A percentile compares a stretch with the other conserved stretches of the same genome.
Conservation (phyloP, 2,888 invertebrate genomes). For the Thymelicus sylvestris region DNA sequence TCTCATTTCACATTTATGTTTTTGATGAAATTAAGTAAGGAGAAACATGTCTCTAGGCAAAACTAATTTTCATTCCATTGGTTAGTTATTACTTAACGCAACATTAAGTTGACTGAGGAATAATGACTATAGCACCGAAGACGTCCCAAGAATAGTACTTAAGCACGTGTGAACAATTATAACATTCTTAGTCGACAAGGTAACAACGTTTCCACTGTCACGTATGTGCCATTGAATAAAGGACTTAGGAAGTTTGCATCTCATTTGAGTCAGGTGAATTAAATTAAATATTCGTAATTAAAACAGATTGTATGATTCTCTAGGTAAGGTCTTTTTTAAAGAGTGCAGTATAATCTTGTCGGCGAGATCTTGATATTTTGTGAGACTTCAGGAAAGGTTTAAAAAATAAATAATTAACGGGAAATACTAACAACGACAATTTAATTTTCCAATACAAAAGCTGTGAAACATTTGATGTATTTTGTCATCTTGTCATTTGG, state of each 20-base stretch:
- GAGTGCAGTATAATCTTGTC: too few species aligned
- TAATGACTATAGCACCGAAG: not conserved
- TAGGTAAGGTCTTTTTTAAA: not conserved
- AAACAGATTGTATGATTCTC: not conserved
- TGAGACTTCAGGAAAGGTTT: too few species aligned
- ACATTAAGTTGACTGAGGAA: not conserved
- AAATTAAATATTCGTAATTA: not conserved
- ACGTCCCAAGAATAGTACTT: constrained; percentile 13
- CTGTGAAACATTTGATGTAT: too few species aligned
- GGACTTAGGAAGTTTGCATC: constrained; percentile 55
- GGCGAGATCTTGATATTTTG: not conserved
- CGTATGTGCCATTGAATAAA: constrained; percentile 49
- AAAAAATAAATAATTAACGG: too few species aligned
- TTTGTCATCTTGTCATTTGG: too few species aligned
- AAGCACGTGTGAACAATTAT: constrained; percentile 48
- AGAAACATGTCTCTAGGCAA: too few species aligned
- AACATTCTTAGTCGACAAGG: constrained; percentile 43
- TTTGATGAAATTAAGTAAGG: too few species aligned
- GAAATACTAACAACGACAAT: too few species aligned
- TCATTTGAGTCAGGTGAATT: constrained; percentile 45
- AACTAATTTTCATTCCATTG: not conserved
- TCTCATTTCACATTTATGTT: too few species aligned
- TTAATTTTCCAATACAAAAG: too few species aligned
- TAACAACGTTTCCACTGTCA: constrained; percentile 45
- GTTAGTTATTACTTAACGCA: not conserved